Evolutionary conservation across 2,113 vertebrate genomes (phyloP).

Genomic region (Lepisosteus osseus): DNA sequence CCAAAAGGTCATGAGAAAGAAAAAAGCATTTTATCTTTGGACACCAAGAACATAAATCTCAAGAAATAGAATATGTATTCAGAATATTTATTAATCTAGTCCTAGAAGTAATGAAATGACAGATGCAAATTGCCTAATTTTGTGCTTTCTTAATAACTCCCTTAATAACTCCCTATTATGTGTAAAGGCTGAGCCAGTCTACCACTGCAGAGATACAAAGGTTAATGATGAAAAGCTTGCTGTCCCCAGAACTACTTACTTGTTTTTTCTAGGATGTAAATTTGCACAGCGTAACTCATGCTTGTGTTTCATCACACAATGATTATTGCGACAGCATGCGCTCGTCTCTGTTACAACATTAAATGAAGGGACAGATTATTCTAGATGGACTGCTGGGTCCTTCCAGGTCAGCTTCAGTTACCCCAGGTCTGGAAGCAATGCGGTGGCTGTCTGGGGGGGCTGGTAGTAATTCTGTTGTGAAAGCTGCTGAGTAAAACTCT

Average conservation of each 20-base stretch:
- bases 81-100: too few species aligned
- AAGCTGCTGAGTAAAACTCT: too few species aligned
- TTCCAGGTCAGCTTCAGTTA: background rate
- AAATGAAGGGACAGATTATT: constrained; percentile 2
- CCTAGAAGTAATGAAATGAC: too few species aligned
- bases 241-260: background rate
- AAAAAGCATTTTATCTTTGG: too few species aligned
- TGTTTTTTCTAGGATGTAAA: background rate
- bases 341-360: constrained; percentile 7
- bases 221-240: background rate
- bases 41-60: too few species aligned
- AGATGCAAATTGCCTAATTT: too few species aligned
- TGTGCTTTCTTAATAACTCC: too few species aligned
- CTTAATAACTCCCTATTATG: too few species aligned
- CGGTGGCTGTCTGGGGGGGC: background rate
- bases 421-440: background rate
- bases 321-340: background rate
- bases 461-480: too few species aligned
- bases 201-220: background rate
- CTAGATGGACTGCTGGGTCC: background rate
- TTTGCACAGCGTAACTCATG: background rate
- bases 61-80: too few species aligned
- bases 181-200: background rate
- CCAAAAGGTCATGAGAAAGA: too few species aligned
- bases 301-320: background rate